Conservation (phyloP, 2,797 vertebrate genomes). For the Poecilia velifera region DNA sequence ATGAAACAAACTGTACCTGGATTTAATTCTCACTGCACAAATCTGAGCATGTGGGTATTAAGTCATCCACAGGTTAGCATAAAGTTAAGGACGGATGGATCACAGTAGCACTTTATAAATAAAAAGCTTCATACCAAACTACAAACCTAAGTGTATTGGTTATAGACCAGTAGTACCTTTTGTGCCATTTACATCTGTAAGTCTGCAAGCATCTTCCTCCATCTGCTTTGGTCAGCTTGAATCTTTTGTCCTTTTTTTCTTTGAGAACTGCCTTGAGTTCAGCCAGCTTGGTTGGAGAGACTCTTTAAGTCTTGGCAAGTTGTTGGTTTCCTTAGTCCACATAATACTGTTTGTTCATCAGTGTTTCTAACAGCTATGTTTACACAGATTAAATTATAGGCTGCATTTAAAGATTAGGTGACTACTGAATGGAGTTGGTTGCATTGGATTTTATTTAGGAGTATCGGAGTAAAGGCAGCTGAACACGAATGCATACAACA, state of each 20-base stretch:
- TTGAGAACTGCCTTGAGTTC: neutral
- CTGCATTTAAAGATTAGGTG: neutral
- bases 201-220: neutral
- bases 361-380: neutral
- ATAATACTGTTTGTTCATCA: neutral
- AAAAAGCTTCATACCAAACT: neutral
- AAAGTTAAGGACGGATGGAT: neutral
- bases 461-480: neutral
- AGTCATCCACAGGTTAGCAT: constrained; percentile 4
- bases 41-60: neutral
- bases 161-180: neutral
- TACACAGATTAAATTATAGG: neutral
- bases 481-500: neutral
- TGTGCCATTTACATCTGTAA: neutral
- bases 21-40: constrained; percentile 1
- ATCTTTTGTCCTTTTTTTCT: neutral
- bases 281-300: neutral
- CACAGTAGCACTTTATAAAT: neutral
- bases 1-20: neutral
- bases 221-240: neutral
- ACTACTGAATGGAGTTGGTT: neutral
- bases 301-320: neutral
- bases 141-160: no score
- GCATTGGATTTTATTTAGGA: neutral
- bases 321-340: neutral